These are phyloP conservation scores for Nycteola revayana DNA, from an alignment of 2,888 invertebrate species.

Conservation along the genomic window DNA sequence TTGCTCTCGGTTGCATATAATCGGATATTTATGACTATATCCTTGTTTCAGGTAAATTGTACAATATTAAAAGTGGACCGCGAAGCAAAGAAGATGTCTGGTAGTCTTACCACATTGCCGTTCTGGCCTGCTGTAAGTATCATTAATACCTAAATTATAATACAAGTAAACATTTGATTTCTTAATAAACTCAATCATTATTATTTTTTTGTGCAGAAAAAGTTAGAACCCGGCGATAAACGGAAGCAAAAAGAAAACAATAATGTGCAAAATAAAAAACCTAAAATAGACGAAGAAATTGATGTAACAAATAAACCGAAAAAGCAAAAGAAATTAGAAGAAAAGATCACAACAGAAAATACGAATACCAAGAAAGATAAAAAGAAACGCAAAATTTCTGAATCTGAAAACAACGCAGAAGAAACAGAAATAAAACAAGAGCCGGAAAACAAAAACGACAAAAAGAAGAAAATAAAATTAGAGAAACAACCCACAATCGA, in stretches of 20 bases:
- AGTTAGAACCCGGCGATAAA: constrained; percentile 34
- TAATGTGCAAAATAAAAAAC: constrained; percentile 16
- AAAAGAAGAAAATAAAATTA: constrained; percentile 3
- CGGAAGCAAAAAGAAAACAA: constrained; percentile 23
- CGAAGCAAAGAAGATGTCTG: constrained; percentile 59
- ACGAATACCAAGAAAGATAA: constrained; percentile 3
- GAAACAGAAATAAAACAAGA: constrained; percentile 4
- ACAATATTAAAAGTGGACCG: constrained; percentile 62
- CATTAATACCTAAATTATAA: neutral
- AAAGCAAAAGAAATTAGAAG: constrained; percentile 19
- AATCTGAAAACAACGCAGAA: constrained; percentile 3
- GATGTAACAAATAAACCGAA: constrained; percentile 19
- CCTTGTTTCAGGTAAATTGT: constrained; percentile 76
- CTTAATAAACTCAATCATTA: too few relatives aligned
- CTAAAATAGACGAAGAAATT: constrained; percentile 6
- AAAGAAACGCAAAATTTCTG: constrained; percentile 6
- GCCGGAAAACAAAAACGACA: neutral
- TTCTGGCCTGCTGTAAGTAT: constrained; percentile 53
- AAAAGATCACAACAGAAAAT: constrained; percentile 1
- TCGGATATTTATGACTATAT: too few relatives aligned
- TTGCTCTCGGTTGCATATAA: too few relatives aligned
- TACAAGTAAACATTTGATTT: too few relatives aligned
- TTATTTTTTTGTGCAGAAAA: constrained; percentile 39
- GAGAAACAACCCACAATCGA: constrained; percentile 3
- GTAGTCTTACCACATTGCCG: constrained; percentile 61